Evolutionary conservation across 2,113 vertebrate genomes (phyloP), one percentile per base, ranked within the genome.

Genomic region (Mus pahari): DNA sequence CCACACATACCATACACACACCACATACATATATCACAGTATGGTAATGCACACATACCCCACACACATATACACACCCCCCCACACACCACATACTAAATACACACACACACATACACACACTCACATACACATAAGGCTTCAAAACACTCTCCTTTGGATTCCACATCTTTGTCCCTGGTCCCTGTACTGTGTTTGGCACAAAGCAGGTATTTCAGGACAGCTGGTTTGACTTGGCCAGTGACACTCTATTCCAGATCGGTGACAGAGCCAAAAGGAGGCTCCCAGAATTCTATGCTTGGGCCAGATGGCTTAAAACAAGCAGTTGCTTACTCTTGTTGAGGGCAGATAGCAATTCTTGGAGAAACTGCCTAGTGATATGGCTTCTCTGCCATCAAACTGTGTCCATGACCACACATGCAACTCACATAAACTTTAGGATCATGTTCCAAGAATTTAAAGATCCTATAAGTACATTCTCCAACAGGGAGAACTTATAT

Each of bases 171-270:
- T 71, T 86, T 79, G 58, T 68, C 75, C 42, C 81, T 48, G 84
- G 89, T 19, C 75, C 55, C 73, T 39, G 87, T 4, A 64, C 3
- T 39, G 75, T 17, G 6, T 42, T 83, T 93, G 88, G 88, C 66
- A 66, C 26, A 68, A 42, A 91, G 84, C 86, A 95, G 86, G 70
- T 62, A 48, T 48, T 74, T 75, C 22, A 39, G 39, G 81, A 87
- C 86, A 64, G 86, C 75, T 71, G 90, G 66, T 68, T 39, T 60
- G 42, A 86, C 93, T 45, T 87, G 96, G 89, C 68, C 87, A 92
- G 53, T 33, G 71, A 71, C 33, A 55, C 24, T 48, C 33, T 50
- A 66, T 9, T 26, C 58, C 16, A 53, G 11, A 58, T 82, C 53
- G 26, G 92, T 1, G 48, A 81, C n/a, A 24, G 90, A 92, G 89